Evolutionary conservation across 1,140 invertebrate species (phyloP).

Genomic region (Philaenus spumarius): DNA sequence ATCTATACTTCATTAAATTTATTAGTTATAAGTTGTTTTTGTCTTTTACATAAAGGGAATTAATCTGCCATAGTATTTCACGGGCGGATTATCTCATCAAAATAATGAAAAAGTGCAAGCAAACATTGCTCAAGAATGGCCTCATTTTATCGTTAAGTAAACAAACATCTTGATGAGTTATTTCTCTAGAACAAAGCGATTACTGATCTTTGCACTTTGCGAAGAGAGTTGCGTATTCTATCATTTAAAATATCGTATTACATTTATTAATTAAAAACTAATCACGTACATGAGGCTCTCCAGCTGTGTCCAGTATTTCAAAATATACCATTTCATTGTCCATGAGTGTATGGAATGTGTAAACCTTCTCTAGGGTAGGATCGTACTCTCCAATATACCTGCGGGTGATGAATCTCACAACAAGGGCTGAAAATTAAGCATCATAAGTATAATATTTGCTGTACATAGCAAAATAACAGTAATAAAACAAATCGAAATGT

Average conservation of each 20-base stretch:
- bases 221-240: conserved; percentile 35
- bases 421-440: conserved; percentile 54
- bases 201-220: no score
- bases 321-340: conserved; percentile 70
- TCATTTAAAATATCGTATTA: not conserved
- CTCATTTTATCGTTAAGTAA: no score
- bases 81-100: no score
- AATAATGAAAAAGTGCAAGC: no score
- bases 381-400: conserved; percentile 83
- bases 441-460: not conserved
- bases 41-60: no score
- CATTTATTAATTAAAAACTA: no score
- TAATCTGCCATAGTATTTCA: no score
- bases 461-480: not conserved
- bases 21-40: no score
- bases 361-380: conserved; percentile 68
- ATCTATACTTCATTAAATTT: no score
- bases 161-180: no score
- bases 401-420: conserved; percentile 70
- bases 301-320: conserved; percentile 75
- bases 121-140: no score
- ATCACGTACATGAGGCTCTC: conserved; percentile 57
- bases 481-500: not conserved
- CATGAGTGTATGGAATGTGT: conserved; percentile 64
- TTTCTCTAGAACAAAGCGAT: no score